phyloP scores from a whole-genome alignment of 2,888 invertebrate genomes.

The Chymomyza caudatula region DNA sequence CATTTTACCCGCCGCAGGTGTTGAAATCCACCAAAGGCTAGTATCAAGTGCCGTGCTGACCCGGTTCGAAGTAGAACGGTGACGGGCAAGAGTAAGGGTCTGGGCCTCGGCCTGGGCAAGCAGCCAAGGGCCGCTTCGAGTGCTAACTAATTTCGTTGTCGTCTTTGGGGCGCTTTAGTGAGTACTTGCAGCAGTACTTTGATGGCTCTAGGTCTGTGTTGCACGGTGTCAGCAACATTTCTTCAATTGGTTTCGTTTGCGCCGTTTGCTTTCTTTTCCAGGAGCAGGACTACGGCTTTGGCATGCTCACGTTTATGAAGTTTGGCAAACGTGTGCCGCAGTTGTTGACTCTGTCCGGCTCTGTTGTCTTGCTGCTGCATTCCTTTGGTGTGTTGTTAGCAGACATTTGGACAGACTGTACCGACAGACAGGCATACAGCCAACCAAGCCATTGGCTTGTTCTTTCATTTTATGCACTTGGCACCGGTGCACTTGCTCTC shows the following conservation, averaged over 20 bases:
- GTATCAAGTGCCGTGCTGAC: slow-evolving; percentile 2
- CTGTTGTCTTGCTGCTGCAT: slow-evolving; percentile 7
- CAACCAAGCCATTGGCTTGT: slow-evolving; percentile 52
- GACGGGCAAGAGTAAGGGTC: background rate
- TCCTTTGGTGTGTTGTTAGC: background rate
- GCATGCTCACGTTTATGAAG: slow-evolving; percentile 8
- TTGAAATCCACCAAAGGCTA: slow-evolving; percentile 53
- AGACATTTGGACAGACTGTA: background rate
- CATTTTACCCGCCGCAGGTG: slow-evolving; percentile 61
- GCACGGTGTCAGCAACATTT: slow-evolving; percentile 67
- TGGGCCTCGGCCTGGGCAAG: slow-evolving; percentile 44
- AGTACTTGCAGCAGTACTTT: background rate
- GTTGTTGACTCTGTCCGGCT: slow-evolving; percentile 60
- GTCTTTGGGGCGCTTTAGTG: slow-evolving; percentile 26
- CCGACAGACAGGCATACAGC: background rate
- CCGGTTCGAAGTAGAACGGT: background rate
- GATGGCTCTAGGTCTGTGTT: slow-evolving; percentile 32
- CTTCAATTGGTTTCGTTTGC: slow-evolving; percentile 70
- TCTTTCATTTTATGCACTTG: slow-evolving; percentile 56
- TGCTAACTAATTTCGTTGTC: slow-evolving; percentile 69
- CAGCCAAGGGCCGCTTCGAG: slow-evolving; percentile 56
- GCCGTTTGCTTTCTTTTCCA: slow-evolving; percentile 17
- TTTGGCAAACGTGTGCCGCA: slow-evolving; percentile 30
- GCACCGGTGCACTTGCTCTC: slow-evolving; percentile 7
- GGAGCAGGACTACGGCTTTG: slow-evolving; percentile 10